Evolutionary conservation across 2,113 vertebrate genomes (phyloP).

Genomic region (Phaethon lepturus): DNA sequence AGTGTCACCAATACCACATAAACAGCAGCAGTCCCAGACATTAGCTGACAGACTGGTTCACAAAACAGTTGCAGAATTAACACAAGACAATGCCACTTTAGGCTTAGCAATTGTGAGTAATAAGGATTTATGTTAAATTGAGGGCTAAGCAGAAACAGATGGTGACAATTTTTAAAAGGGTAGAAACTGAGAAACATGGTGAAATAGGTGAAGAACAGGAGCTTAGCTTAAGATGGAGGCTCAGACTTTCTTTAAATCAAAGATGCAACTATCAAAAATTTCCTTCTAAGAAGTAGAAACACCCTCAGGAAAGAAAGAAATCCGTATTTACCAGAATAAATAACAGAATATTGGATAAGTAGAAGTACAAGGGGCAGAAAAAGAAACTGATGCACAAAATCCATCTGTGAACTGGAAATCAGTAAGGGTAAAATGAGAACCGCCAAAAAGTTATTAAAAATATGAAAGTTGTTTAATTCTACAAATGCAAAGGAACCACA

Average conservation of each 20-base stretch:
- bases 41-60: not conserved
- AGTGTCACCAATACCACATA: accelerated
- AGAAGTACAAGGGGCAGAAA: not conserved
- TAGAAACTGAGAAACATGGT: not conserved
- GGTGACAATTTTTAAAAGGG: not conserved
- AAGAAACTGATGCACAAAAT: not conserved
- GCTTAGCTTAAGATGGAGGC: not conserved
- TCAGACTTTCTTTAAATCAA: not conserved
- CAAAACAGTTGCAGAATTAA: not conserved
- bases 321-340: not conserved
- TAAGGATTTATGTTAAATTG: not conserved
- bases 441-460: not conserved
- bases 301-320: not conserved
- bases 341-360: not conserved
- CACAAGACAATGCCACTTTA: not conserved
- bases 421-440: not conserved
- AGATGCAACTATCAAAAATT: not conserved
- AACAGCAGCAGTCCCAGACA: not conserved
- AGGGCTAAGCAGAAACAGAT: not conserved
- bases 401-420: not conserved
- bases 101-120: accelerated
- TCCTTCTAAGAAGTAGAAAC: not conserved
- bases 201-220: not conserved
- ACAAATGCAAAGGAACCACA: not conserved
- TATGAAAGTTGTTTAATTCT: not conserved